Base-by-base conservation (phyloP, 2,113 vertebrate species). In the Stegastes partitus region DNA sequence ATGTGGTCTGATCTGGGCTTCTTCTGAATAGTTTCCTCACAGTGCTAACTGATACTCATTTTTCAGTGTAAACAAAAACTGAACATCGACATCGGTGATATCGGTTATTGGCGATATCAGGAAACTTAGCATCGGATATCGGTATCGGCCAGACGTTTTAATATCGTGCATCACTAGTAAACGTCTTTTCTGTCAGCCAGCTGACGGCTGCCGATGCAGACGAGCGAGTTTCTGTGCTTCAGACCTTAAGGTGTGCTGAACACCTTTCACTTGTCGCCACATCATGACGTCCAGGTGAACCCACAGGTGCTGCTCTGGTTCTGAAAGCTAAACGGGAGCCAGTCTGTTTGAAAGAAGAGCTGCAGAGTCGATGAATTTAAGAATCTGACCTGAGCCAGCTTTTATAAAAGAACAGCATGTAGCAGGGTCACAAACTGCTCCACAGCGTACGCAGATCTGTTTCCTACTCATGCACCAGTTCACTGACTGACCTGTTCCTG, bases 161-260 rank as follows among this genome's bases (percentile, higher is more conserved):
- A n/a, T n/a, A n/a, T n/a, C n/a, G n/a, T n/a, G n/a, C n/a, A n/a
- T n/a, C n/a, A n/a, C n/a, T n/a, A n/a, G n/a, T n/a, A n/a, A n/a
- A n/a, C n/a, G n/a, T n/a, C n/a, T n/a, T n/a, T n/a, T 31, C 6
- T 4, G 8, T 78, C 57, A 63, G 3, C 8, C 1, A 56, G 50
- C 44, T 14, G 26, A 58, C 44, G 18, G 28, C 10, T 9, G 28
- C 31, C 7, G 61, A 62, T 56, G 69, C 58, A 70, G 58, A 34
- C 34, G 6, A 68, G 73, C 63, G 28, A 18, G 59, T 82, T 56
- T 50, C 31, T n/a, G 54, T 75, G 21, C 15, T n/a, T n/a, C n/a
- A 23, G 44, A 71, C 55, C 55, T 28, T 23, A 49, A 34, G 44
- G 31, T 53, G 68, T 22, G 61, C 11, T 6, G 26, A 14, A 62